phyloP scores from a whole-genome alignment of 1,140 invertebrate genomes.

The Doryteuthis pealeii region DNA sequence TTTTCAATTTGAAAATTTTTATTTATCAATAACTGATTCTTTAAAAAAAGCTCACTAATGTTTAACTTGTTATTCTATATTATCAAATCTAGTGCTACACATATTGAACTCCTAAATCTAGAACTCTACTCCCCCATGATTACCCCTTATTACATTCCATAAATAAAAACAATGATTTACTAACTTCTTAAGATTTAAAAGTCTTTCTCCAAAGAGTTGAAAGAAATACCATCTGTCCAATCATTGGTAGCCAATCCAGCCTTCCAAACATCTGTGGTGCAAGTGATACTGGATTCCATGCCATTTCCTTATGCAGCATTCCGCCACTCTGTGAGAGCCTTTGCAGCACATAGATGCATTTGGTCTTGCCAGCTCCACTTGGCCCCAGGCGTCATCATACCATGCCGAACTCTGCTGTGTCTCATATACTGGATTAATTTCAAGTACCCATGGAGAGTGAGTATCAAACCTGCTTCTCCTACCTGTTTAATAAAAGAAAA shows the following conservation, averaged over 20 bases:
- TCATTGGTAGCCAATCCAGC: constrained; percentile 94
- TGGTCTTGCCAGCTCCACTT: constrained; percentile 90
- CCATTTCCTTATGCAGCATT: constrained; percentile 75
- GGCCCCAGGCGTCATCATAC: constrained; percentile 96
- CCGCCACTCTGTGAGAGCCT: constrained; percentile 62
- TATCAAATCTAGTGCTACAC: too few relatives aligned
- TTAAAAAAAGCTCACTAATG: too few relatives aligned
- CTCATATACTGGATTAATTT: constrained; percentile 94
- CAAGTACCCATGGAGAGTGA: constrained; percentile 91
- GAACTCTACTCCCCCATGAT: too few relatives aligned
- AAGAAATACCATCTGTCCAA: constrained; percentile 97
- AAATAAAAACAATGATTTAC: too few relatives aligned
- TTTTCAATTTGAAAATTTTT: too few relatives aligned
- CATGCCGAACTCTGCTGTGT: constrained; percentile 92
- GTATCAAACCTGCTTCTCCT: constrained; percentile 71
- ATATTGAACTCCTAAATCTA: too few relatives aligned
- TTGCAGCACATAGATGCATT: constrained; percentile 92
- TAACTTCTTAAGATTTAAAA: constrained; percentile 82
- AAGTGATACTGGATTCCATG: constrained; percentile 98
- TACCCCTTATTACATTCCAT: too few relatives aligned
- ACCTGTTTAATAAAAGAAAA: constrained; percentile 31
- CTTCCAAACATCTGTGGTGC: constrained; percentile 96
- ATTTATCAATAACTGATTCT: too few relatives aligned
- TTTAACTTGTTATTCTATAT: too few relatives aligned
- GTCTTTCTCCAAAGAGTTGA: constrained; percentile 95